Percentiles rank a stretch among this genome's conserved stretches.
Evolutionary conservation across 92 coral and sea anemone species (phyloP).

Genomic region (Hydrozoanthus gracilis): DNA sequence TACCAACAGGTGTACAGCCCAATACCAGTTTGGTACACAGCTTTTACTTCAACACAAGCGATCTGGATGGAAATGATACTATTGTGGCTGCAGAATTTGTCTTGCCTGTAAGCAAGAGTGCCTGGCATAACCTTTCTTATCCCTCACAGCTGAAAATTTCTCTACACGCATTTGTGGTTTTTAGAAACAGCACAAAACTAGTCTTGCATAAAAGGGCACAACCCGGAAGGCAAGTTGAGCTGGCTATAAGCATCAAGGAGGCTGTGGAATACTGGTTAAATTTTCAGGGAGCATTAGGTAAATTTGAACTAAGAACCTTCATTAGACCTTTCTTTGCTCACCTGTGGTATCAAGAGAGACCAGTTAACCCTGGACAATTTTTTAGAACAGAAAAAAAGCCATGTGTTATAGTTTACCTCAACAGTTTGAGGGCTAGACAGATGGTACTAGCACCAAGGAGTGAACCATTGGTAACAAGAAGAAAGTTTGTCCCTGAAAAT

Average conservation of each 20-base stretch:
- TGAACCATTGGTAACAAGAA: neutral
- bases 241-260: neutral
- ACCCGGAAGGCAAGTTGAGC: too few species aligned
- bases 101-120: neutral
- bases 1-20: neutral
- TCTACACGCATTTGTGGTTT: neutral
- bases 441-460: neutral
- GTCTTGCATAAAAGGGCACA: neutral
- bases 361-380: neutral
- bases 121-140: too few species aligned
- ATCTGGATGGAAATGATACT: neutral
- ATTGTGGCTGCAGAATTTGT: conserved; percentile 8
- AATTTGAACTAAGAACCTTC: neutral
- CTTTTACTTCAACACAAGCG: conserved; percentile 29
- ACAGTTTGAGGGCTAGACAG: neutral
- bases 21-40: neutral
- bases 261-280: conserved; percentile 12
- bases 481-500: neutral
- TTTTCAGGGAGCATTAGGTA: neutral
- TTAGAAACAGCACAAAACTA: neutral
- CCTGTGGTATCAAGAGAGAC: too few species aligned
- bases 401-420: conserved; percentile 6
- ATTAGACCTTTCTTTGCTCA: too few species aligned
- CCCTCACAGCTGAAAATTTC: neutral
- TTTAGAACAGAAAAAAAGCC: neutral